Percentiles rank a stretch among this genome's conserved stretches.
These are phyloP conservation scores for Tetragnatha versicolor DNA, from an alignment of 1,140 invertebrate genomes.

Conservation along the genomic window DNA sequence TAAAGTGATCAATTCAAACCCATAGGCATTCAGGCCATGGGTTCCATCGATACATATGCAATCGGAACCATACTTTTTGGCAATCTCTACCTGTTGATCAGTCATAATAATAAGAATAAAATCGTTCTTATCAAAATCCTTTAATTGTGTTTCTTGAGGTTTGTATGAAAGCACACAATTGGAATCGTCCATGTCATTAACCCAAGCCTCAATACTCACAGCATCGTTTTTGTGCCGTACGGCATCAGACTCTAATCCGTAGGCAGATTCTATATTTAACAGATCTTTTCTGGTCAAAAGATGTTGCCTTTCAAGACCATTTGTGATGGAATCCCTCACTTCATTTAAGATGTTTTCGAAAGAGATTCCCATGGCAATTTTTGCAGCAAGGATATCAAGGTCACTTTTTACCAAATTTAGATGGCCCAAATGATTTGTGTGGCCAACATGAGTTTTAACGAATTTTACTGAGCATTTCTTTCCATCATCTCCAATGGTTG, in stretches of 20 bases:
- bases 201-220: slow-evolving; percentile 10
- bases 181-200: neutral
- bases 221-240: neutral
- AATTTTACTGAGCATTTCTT: neutral
- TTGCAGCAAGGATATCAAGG: neutral
- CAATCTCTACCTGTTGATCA: neutral
- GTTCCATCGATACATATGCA: slow-evolving; percentile 16
- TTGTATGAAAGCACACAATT: neutral
- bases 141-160: neutral
- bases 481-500: no score
- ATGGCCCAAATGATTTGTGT: neutral
- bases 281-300: slow-evolving; percentile 16
- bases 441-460: neutral
- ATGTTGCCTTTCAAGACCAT: neutral
- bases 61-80: neutral
- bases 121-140: neutral
- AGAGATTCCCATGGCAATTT: neutral
- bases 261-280: slow-evolving; percentile 19
- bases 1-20: no score
- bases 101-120: slow-evolving; percentile 7
- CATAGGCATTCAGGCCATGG: no score
- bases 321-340: neutral
- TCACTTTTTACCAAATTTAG: neutral
- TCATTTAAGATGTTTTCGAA: slow-evolving; percentile 7
- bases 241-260: neutral